Base-by-base conservation (phyloP, 2,888 invertebrate species). In the Alsophila aescularia region DNA sequence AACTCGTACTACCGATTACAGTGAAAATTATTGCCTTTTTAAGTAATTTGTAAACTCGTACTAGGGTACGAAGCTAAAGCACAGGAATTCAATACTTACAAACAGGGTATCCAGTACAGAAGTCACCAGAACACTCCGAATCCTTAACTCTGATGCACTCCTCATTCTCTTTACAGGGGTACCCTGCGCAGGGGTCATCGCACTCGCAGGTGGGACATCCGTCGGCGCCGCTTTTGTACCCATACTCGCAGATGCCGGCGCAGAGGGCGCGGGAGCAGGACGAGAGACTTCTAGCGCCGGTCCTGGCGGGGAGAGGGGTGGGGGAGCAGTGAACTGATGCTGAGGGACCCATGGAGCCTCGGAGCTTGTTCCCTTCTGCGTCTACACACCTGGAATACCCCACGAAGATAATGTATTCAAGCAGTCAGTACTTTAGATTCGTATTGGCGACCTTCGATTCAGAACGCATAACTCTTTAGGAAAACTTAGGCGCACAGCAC, bases 171-270 rank as follows among this genome's bases (percentile, higher is more conserved):
- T 93, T 92, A 62, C 96, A 96, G 12, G 93, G 93, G 79, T 93
- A 96, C 29, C 96, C 96, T 54, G 95, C 95, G 71, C 97, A 97
- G 0, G 97, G 96, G 75, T 97, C 95, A 43, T 96, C 95, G 75
- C 97, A 97, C 79, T 96, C 96, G 76, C 97, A 97, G 0, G 95
- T 96, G 0, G 96, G 95, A 70, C 97, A 97, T 0, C 96, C 96
- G 43, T 93, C 92, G 6, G 88, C 81, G 0, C 87, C 88, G 2
- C 93, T 92, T 83, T 95, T 95, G 79, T 96, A 97, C 0, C 97
- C 97, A 69, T 96, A 97, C 77, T 97, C 96, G 71, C 97, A 97
- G 39, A 96, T 94, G 2, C 95, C 95, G 0, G 96, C 96, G 73
- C 97, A 97, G 42, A 96, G 94, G 3, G 95, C 93, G 5, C 93